A percentile compares a stretch with the other conserved stretches of the same genome.
Conservation (phyloP, 2,113 vertebrate genomes). For the Ameiurus melas region DNA sequence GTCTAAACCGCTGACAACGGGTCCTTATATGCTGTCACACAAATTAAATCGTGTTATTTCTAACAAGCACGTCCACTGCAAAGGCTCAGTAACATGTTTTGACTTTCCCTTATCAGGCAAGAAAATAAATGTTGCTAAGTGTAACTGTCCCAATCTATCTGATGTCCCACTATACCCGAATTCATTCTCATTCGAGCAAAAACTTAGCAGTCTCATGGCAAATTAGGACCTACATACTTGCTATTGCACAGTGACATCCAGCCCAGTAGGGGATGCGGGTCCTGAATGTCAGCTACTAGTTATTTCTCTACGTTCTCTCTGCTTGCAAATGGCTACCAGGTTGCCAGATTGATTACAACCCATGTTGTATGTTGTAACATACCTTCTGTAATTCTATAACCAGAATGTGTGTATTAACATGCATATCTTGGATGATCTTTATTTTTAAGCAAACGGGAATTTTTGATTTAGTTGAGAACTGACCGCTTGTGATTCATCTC, state of each 20-base stretch:
- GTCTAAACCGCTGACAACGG: no score
- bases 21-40: background rate
- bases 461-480: background rate
- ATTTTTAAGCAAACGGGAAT: background rate
- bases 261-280: slow-evolving; percentile 38
- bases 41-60: background rate
- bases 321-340: background rate
- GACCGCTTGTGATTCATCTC: background rate
- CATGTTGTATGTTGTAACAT: no score
- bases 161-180: background rate
- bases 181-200: background rate
- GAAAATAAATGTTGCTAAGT: background rate
- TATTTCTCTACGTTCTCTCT: background rate
- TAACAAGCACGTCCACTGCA: background rate
- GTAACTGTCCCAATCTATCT: background rate
- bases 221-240: no score
- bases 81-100: background rate
- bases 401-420: background rate
- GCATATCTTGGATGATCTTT: background rate
- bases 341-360: slow-evolving; percentile 34
- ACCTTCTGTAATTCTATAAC: background rate
- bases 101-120: background rate
- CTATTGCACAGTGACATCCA: slow-evolving; percentile 19
- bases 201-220: background rate
- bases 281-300: background rate